phyloP scores from a whole-genome alignment of 1,140 invertebrate genomes.

The Heliconius himera region DNA sequence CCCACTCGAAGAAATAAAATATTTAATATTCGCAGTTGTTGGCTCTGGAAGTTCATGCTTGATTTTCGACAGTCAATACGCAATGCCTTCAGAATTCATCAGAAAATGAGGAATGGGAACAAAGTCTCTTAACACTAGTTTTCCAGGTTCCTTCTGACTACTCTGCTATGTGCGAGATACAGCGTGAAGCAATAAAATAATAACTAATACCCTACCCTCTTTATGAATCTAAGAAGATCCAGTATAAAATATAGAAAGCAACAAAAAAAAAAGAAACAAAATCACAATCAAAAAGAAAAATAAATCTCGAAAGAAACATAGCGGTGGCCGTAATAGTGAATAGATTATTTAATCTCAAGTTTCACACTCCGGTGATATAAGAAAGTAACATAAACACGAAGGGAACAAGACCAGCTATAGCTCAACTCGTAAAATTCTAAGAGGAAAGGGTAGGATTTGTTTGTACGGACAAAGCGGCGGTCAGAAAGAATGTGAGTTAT shows the following conservation, averaged over 20 bases:
- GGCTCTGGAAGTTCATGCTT: no score
- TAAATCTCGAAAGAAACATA: not conserved
- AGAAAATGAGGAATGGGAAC: rapidly evolving
- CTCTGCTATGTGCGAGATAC: no score
- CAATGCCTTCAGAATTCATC: no score
- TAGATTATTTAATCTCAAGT: slow-evolving; percentile 32
- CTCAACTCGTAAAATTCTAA: slow-evolving; percentile 48
- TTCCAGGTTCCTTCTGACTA: no score
- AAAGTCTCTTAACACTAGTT: no score
- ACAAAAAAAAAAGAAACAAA: not conserved
- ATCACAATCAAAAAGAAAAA: not conserved
- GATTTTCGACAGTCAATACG: no score
- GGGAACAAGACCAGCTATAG: slow-evolving; percentile 48
- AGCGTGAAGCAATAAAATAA: not conserved
- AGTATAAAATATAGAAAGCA: not conserved
- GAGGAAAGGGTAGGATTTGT: slow-evolving; percentile 52
- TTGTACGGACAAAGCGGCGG: slow-evolving; percentile 53
- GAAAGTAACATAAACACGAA: slow-evolving; percentile 37
- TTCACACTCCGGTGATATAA: slow-evolving; percentile 19
- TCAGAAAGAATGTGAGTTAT: slow-evolving; percentile 57
- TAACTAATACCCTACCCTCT: no score
- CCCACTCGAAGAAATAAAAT: no score
- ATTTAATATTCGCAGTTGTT: no score
- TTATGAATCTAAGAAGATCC: no score
- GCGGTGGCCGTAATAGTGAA: slow-evolving; percentile 19